Conservation (phyloP, 2,888 invertebrate species). For the Ctena decussata region DNA sequence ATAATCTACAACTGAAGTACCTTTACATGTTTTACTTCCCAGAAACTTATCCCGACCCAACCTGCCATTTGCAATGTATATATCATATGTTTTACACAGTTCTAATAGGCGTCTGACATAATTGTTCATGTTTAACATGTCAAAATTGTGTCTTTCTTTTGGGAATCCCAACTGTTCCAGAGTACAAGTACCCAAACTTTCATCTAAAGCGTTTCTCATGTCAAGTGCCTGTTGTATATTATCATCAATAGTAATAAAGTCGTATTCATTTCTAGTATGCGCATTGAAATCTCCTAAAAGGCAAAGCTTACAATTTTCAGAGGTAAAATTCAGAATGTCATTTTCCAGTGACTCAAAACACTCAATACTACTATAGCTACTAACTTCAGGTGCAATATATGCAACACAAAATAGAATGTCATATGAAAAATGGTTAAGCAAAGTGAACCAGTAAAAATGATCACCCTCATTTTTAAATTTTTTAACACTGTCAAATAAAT, state of each 20-base stretch:
- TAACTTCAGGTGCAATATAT: background rate
- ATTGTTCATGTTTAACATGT: background rate
- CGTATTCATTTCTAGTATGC: background rate
- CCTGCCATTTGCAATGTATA: background rate
- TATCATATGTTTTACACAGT: background rate
- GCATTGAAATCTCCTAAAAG: background rate
- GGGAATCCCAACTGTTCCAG: background rate
- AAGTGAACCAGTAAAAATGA: constrained; percentile 1
- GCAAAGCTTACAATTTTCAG: background rate
- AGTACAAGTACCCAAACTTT: background rate
- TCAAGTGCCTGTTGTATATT: background rate
- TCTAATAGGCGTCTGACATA: background rate
- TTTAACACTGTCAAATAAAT: background rate
- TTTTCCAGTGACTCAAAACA: background rate
- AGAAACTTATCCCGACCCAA: background rate
- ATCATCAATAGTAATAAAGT: background rate
- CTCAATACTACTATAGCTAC: background rate
- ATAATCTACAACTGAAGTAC: background rate
- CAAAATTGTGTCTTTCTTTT: background rate
- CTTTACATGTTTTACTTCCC: background rate
- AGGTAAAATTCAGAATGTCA: background rate
- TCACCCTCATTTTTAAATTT: background rate
- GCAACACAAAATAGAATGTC: background rate
- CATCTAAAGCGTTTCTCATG: background rate
- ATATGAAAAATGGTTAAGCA: background rate